phyloP scores from a whole-genome alignment of 2,888 invertebrate genomes.

The Chymomyza amoena region DNA sequence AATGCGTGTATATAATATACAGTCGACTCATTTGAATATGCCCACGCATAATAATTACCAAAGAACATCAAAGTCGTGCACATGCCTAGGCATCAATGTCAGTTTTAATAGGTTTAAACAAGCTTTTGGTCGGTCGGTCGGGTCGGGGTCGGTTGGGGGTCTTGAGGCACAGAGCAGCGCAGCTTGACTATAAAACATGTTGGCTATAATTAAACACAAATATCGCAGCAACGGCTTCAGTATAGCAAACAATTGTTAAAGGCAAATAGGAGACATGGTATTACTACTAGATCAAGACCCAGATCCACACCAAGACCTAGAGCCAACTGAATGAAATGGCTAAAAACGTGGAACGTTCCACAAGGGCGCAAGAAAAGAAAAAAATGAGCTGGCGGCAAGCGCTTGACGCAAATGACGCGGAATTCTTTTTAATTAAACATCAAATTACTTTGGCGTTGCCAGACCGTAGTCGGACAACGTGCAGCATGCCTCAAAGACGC shows the following conservation, averaged over 20 bases:
- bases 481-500: not conserved
- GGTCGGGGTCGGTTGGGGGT: not conserved
- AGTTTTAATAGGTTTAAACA: constrained; percentile 3
- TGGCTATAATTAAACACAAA: constrained; percentile 69
- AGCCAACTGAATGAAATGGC: constrained; percentile 13
- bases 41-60: constrained; percentile 61
- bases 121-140: not conserved
- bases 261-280: constrained; percentile 1
- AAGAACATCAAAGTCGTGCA: constrained; percentile 67
- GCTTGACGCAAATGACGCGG: constrained; percentile 58
- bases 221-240: constrained; percentile 31
- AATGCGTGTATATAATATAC: not conserved
- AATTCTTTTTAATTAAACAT: constrained; percentile 71
- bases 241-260: constrained; percentile 19
- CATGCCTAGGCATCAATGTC: constrained; percentile 36
- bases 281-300: not conserved
- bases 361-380: not conserved
- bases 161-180: not conserved
- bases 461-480: constrained; percentile 37
- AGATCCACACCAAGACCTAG: not conserved
- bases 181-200: constrained; percentile 53
- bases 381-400: not conserved
- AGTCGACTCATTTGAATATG: constrained; percentile 55
- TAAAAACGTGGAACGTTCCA: not conserved
- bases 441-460: constrained; percentile 67